Conservation (phyloP, 2,113 vertebrate species). For the Pelusios castaneus region DNA sequence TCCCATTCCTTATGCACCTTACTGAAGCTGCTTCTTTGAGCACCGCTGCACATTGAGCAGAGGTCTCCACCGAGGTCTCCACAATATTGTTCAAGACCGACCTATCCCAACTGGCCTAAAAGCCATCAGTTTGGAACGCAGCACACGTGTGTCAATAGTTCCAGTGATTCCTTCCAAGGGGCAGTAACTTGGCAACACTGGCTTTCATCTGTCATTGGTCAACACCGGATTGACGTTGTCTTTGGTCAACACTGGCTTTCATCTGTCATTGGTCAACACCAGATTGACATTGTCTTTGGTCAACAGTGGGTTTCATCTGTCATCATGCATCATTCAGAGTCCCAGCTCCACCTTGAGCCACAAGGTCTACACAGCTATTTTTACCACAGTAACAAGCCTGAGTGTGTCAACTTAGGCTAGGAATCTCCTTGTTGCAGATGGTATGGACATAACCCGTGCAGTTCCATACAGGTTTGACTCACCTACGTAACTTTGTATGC, state of each 20-base stretch:
- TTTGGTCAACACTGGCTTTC: not conserved
- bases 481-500: not conserved
- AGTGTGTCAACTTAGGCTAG: too few relatives aligned
- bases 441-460: not conserved
- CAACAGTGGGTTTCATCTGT: not conserved
- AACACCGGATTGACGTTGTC: too few relatives aligned
- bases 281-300: too few relatives aligned
- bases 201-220: not conserved
- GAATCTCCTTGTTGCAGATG: too few relatives aligned
- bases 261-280: not conserved
- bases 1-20: not conserved
- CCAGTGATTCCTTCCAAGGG: not conserved
- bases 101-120: not conserved
- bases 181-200: not conserved
- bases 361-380: not conserved
- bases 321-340: not conserved
- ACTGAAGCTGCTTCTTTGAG: not conserved
- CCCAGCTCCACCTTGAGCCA: not conserved
- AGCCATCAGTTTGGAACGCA: not conserved
- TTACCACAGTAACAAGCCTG: too few relatives aligned
- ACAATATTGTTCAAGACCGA: not conserved
- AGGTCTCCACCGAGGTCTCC: not conserved
- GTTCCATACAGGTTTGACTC: not conserved
- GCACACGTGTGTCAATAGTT: not conserved
- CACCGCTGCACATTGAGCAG: fast-evolving